Percentiles rank a stretch among this genome's conserved stretches.
These are phyloP conservation scores for Drosophila seguyi DNA, from an alignment of 1,140 invertebrate genomes.

Conservation along the genomic window DNA sequence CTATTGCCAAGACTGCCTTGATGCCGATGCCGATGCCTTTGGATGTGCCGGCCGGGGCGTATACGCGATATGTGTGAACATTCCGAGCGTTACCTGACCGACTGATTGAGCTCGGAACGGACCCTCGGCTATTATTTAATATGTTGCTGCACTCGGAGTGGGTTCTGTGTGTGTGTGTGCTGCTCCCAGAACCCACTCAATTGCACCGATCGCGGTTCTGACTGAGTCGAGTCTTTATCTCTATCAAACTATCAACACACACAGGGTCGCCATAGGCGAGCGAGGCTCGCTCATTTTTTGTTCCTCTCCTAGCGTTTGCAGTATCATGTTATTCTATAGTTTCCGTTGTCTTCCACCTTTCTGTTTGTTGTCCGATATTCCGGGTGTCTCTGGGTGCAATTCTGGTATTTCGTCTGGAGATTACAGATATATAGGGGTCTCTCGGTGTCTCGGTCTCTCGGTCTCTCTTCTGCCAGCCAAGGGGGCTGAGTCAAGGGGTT, in stretches of 20 bases:
- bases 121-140: slow-evolving; percentile 75
- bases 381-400: slow-evolving; percentile 5
- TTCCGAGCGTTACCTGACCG: slow-evolving; percentile 64
- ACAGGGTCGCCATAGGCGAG: too few species aligned
- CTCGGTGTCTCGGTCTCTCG: background rate
- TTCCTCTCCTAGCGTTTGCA: slow-evolving; percentile 5
- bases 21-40: slow-evolving; percentile 13
- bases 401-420: slow-evolving; percentile 33
- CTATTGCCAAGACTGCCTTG: slow-evolving; percentile 44
- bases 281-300: too few species aligned
- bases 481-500: slow-evolving; percentile 17
- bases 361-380: slow-evolving; percentile 46
- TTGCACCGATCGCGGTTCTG: slow-evolving; percentile 37
- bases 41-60: slow-evolving; percentile 69
- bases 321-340: slow-evolving; percentile 19
- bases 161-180: too few species aligned
- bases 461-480: background rate
- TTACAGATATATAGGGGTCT: slow-evolving; percentile 31
- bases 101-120: slow-evolving; percentile 36
- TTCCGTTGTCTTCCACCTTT: slow-evolving; percentile 21
- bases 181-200: slow-evolving; percentile 30
- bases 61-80: slow-evolving; percentile 72
- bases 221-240: slow-evolving; percentile 52
- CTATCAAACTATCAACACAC: slow-evolving; percentile 40
- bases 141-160: slow-evolving; percentile 16